Conservation (phyloP, 2,888 invertebrate genomes). For the Ectemnius cavifrons region DNA sequence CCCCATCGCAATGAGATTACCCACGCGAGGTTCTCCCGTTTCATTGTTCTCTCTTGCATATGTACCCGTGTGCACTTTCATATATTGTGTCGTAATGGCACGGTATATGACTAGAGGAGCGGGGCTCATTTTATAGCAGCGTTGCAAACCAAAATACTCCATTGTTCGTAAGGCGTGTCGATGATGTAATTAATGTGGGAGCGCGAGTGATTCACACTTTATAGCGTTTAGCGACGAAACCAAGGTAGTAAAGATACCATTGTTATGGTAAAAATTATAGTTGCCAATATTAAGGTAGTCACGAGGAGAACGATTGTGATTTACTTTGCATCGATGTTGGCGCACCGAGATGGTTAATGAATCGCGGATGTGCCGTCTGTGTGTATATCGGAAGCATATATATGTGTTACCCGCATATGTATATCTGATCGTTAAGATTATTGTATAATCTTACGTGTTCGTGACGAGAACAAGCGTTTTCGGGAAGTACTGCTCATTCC, state of each 20-base stretch:
- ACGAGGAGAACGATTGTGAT: slow-evolving; percentile 70
- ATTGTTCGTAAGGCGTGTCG: slow-evolving; percentile 56
- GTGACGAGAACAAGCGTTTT: slow-evolving; percentile 35
- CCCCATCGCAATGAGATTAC: slow-evolving; percentile 32
- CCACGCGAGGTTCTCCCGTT: slow-evolving; percentile 25
- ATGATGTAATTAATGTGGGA: slow-evolving; percentile 46
- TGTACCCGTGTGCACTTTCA: slow-evolving; percentile 47
- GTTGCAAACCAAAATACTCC: slow-evolving; percentile 66
- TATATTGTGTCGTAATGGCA: slow-evolving; percentile 17
- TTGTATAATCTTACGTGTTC: slow-evolving; percentile 63
- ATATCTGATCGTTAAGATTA: slow-evolving; percentile 65
- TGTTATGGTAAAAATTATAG: slow-evolving; percentile 59
- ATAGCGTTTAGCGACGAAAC: slow-evolving; percentile 49
- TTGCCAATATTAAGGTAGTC: slow-evolving; percentile 63
- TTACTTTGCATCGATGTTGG: slow-evolving; percentile 73
- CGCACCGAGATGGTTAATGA: slow-evolving; percentile 55
- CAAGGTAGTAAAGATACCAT: slow-evolving; percentile 42
- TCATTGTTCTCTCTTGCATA: slow-evolving; percentile 16
- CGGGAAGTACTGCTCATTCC: slow-evolving; percentile 22
- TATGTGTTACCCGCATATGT: slow-evolving; percentile 47
- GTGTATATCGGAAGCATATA: slow-evolving; percentile 53
- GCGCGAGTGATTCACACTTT: slow-evolving; percentile 57
- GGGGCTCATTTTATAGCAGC: slow-evolving; percentile 29
- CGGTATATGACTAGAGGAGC: slow-evolving; percentile 19
- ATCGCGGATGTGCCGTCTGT: slow-evolving; percentile 50